Conservation (phyloP, 2,888 invertebrate species). For the Dyspetes luteomarginatus region DNA sequence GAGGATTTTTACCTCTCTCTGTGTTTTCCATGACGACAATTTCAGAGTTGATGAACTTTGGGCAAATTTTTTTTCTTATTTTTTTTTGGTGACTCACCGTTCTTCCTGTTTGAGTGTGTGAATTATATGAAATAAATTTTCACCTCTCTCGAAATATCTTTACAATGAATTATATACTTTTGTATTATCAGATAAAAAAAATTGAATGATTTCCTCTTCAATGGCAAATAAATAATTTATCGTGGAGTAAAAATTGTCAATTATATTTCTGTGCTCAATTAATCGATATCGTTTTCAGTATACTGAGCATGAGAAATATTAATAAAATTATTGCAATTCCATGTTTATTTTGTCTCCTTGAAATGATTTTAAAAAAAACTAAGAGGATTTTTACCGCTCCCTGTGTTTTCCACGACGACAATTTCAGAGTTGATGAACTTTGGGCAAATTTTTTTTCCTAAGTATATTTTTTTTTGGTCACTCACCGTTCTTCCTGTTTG, state of each 20-base stretch:
- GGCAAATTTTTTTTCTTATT: constrained; percentile 4
- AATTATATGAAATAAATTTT: too few species aligned
- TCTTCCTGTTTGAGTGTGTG: constrained; percentile 53
- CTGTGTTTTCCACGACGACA: background rate
- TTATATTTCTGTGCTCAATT: too few species aligned
- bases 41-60: background rate
- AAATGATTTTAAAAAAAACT: too few species aligned
- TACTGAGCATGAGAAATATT: too few species aligned
- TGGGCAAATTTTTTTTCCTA: background rate
- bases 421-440: background rate
- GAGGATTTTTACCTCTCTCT: background rate
- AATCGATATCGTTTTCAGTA: too few species aligned
- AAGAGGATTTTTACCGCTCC: background rate
- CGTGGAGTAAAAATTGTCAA: background rate
- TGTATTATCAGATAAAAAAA: background rate
- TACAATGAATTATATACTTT: background rate
- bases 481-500: constrained; percentile 61
- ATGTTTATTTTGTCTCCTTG: too few species aligned
- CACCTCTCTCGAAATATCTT: too few species aligned
- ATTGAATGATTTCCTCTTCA: background rate
- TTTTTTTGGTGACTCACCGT: constrained; percentile 59
- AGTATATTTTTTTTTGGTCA: constrained; percentile 38
- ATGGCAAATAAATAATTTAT: background rate
- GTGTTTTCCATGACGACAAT: background rate
- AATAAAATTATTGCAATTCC: too few species aligned